phyloP scores from a whole-genome alignment of 2,113 vertebrate genomes.

The Anhinga anhinga region DNA sequence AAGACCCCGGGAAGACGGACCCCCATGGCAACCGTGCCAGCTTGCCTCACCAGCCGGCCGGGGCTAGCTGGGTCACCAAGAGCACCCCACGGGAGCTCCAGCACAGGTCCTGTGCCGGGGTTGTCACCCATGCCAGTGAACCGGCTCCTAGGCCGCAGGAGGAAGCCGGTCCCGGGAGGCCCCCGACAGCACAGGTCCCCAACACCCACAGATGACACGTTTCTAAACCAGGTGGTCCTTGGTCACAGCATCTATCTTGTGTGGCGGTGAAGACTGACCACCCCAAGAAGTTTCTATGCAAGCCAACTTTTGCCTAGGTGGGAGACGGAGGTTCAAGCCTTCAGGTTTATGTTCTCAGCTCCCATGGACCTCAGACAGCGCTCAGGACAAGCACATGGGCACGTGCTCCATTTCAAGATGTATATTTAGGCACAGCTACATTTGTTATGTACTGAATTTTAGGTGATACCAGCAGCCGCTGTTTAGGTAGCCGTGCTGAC shows the following conservation, averaged over 20 bases:
- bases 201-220: rapidly evolving
- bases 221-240: not conserved
- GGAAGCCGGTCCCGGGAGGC: rapidly evolving
- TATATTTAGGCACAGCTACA: rapidly evolving
- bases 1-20: rapidly evolving
- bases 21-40: rapidly evolving
- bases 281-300: not conserved
- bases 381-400: not conserved
- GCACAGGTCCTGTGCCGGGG: rapidly evolving
- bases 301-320: not conserved
- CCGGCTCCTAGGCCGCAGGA: rapidly evolving
- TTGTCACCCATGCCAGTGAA: rapidly evolving
- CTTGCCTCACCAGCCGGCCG: rapidly evolving
- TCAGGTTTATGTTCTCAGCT: not conserved
- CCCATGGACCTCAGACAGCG: rapidly evolving
- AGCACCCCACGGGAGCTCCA: rapidly evolving
- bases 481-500: not conserved
- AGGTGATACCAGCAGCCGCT: not conserved
- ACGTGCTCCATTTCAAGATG: rapidly evolving
- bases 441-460: rapidly evolving
- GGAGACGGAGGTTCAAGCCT: not conserved
- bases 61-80: rapidly evolving
- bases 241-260: rapidly evolving
- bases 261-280: not conserved
- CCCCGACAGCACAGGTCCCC: not conserved